Percentiles rank a stretch among this genome's conserved stretches.
Evolutionary conservation across 2,113 vertebrate species (phyloP).

Genomic region (Pelodiscus sinensis): DNA sequence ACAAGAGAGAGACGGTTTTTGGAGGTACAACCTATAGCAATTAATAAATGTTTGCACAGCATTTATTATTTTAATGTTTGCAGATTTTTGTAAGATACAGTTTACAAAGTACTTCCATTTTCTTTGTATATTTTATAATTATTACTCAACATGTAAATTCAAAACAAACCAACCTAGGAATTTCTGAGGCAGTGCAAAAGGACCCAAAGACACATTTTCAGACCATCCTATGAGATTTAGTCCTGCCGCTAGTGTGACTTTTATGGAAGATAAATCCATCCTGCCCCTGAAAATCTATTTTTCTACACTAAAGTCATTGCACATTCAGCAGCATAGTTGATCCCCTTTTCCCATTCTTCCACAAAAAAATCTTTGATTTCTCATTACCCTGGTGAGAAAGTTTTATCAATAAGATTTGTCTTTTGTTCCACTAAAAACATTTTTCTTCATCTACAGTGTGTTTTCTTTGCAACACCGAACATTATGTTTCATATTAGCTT

Average conservation of each 20-base stretch:
- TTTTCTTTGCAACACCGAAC: neutral
- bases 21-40: neutral
- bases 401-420: neutral
- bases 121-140: neutral
- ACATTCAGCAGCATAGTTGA: neutral
- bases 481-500: slow-evolving; percentile 13
- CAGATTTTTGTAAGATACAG: slow-evolving; percentile 20
- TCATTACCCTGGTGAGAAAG: neutral
- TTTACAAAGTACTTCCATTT: neutral
- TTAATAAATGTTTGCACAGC: slow-evolving; percentile 33
- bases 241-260: neutral
- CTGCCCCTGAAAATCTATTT: neutral
- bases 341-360: neutral
- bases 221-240: neutral
- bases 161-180: neutral
- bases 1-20: too few relatives aligned
- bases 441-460: neutral
- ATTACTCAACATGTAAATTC: neutral
- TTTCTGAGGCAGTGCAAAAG: neutral
- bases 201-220: neutral
- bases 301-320: neutral
- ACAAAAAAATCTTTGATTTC: neutral
- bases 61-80: slow-evolving; percentile 8
- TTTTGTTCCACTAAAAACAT: neutral
- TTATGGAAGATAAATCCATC: neutral